Evolutionary conservation across 2,797 vertebrate species (phyloP), one percentile per base, ranked within the genome.

Genomic region (Melanotaenia nigrans): DNA sequence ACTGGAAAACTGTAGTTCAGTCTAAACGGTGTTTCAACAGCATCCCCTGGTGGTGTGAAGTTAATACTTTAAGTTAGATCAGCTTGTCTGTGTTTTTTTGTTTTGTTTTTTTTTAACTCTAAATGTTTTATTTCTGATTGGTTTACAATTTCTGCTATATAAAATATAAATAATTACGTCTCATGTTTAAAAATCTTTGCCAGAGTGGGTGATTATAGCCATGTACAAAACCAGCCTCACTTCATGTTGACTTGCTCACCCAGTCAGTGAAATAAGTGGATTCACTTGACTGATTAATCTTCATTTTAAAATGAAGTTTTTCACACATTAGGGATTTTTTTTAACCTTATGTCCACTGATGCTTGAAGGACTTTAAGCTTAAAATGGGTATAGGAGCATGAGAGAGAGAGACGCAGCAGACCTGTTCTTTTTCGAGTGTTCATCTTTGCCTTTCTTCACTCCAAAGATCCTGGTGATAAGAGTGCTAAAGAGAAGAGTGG

Each of bases 391-490:
- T n/a, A 22, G 42, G 42, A 45, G 42, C 4, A 18, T 45, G 10
- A 36, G 68, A 79, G 30, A 65, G 11, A 36, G 7, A 79, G 49
- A 61, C 67, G 54, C 45, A 53, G 68, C 86, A 20, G 89, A 99
- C 97, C 96, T 96, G 90, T 99, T 99, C 93, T 98, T 98, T 85
- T 97, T 98, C 0, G 96, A 96, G 91, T 95, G 95, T 87, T 99
- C 97, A 71, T 98, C 97, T 79, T 96, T 99, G 81, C 94, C 96
- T 87, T 94, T 96, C 93, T 99, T 98, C 87, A 99, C 97, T 62
- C 97, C 97, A 92, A 99, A 99, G 90, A 99, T 97, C 90, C 97
- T 94, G 3, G 97, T 98, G 90, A 99, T 98, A 81, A 99, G 90
- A 40, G 96, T 95, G 92, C 97, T 99, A 92, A 99, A 99, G 77